phyloP scores from a whole-genome alignment of 2,797 vertebrate species.

The Schizopygopsis malacanthus region DNA sequence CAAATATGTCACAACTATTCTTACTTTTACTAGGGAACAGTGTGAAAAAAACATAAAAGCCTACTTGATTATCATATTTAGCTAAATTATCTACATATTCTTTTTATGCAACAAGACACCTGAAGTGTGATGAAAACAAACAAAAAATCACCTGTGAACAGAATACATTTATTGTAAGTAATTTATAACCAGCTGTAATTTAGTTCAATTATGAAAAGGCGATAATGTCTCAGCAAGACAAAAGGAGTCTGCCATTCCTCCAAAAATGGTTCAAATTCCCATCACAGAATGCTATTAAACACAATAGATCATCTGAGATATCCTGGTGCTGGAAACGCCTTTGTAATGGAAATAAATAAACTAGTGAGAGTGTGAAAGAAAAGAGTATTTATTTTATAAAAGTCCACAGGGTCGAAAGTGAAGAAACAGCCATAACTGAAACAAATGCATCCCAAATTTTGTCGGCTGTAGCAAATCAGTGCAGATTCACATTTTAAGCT shows the following conservation, averaged over 20 bases:
- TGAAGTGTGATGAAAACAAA: not conserved
- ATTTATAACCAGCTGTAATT: not conserved
- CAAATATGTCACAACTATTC: not conserved
- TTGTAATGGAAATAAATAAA: not conserved
- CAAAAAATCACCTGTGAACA: not conserved
- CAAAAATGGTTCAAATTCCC: not conserved
- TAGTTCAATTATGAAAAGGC: not conserved
- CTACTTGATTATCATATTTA: not conserved
- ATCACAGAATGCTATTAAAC: not conserved
- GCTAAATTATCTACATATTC: not conserved
- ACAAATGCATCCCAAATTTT: conserved; percentile 7
- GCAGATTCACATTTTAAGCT: conserved; percentile 31
- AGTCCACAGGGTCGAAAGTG: not conserved
- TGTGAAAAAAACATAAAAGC: not conserved
- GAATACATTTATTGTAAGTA: not conserved
- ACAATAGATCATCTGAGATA: not conserved
- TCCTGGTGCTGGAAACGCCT: not conserved
- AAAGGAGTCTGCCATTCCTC: not conserved
- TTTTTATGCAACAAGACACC: not conserved
- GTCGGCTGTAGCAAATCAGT: conserved; percentile 8
- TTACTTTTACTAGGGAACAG: not conserved
- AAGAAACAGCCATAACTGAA: conserved; percentile 26
- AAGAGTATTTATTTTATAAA: not conserved
- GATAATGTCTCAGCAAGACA: not conserved
- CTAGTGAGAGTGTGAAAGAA: not conserved